Evolutionary conservation across 2,888 invertebrate species (phyloP).

Genomic region (Plagodis pulveraria): DNA sequence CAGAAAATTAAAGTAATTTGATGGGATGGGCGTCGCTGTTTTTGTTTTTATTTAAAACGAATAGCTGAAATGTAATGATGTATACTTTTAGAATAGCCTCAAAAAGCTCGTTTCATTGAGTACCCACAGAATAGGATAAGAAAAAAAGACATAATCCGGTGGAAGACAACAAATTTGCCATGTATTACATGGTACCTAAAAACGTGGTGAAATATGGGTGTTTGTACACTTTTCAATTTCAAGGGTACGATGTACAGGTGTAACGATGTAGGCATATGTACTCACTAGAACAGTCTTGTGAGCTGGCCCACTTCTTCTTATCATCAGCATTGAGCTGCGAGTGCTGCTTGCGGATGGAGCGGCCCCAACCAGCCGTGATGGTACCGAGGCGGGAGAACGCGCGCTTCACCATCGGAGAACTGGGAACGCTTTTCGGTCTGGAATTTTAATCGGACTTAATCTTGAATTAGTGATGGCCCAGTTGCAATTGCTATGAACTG

Average conservation of each 20-base stretch:
- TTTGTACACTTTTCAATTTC: too few species aligned
- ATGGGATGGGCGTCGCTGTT: neutral
- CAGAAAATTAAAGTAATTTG: conserved; percentile 1
- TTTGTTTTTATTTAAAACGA: too few species aligned
- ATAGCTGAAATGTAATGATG: too few species aligned
- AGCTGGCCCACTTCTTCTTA: conserved; percentile 96
- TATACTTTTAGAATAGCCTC: too few species aligned
- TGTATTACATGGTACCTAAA: too few species aligned
- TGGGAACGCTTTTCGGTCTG: conserved; percentile 96
- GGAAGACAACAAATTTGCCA: too few species aligned
- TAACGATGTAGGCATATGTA: conserved; percentile 26
- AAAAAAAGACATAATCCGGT: too few species aligned
- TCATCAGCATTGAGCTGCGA: conserved; percentile 93
- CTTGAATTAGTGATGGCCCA: neutral
- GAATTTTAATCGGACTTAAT: conserved; percentile 36
- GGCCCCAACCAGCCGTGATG: conserved; percentile 95
- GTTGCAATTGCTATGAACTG: neutral
- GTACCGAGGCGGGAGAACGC: conserved; percentile 96
- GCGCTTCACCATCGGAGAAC: conserved; percentile 96
- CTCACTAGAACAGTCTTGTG: conserved; percentile 96
- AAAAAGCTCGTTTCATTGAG: too few species aligned
- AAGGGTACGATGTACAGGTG: too few species aligned
- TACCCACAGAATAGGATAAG: too few species aligned
- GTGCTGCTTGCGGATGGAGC: conserved; percentile 93
- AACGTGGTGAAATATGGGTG: too few species aligned